A percentile compares a stretch with the other conserved stretches of the same genome.
phyloP scores from a whole-genome alignment of 2,797 vertebrate species.

The Poecile montanus region DNA sequence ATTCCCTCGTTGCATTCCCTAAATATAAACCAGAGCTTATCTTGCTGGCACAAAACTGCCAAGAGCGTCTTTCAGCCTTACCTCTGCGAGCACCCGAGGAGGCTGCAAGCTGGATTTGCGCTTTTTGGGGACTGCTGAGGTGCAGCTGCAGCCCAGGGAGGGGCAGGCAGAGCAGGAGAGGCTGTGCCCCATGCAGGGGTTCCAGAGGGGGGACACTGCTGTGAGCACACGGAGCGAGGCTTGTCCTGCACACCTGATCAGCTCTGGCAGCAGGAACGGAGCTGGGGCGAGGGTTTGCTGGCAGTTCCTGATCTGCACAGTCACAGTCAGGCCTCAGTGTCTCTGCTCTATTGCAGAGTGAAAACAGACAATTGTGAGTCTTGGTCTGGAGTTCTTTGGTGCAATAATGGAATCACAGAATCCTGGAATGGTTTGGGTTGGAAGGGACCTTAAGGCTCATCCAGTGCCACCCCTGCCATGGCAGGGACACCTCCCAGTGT shows the following conservation, averaged over 20 bases:
- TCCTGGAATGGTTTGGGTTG: neutral
- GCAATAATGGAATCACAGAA: neutral
- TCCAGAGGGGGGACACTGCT: neutral
- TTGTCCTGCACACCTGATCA: neutral
- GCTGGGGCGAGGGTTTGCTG: neutral
- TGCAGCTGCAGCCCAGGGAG: neutral
- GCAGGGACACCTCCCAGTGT: accelerated
- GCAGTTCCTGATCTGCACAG: neutral
- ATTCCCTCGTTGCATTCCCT: neutral
- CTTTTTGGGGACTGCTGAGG: neutral
- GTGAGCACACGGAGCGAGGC: accelerated
- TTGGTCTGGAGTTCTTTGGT: neutral
- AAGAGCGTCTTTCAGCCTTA: neutral
- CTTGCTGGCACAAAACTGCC: neutral
- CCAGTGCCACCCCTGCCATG: neutral
- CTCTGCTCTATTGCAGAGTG: neutral
- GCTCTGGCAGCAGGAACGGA: neutral
- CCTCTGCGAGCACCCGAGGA: neutral
- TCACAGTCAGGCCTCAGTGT: neutral
- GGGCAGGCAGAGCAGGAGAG: neutral
- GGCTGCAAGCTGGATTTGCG: neutral
- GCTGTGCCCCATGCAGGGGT: too few species aligned
- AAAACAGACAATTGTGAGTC: accelerated
- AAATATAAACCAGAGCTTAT: neutral
- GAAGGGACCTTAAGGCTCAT: neutral